These are phyloP conservation scores for Ictalurus furcatus DNA, from an alignment of 2,113 vertebrate species.

Conservation along the genomic window DNA sequence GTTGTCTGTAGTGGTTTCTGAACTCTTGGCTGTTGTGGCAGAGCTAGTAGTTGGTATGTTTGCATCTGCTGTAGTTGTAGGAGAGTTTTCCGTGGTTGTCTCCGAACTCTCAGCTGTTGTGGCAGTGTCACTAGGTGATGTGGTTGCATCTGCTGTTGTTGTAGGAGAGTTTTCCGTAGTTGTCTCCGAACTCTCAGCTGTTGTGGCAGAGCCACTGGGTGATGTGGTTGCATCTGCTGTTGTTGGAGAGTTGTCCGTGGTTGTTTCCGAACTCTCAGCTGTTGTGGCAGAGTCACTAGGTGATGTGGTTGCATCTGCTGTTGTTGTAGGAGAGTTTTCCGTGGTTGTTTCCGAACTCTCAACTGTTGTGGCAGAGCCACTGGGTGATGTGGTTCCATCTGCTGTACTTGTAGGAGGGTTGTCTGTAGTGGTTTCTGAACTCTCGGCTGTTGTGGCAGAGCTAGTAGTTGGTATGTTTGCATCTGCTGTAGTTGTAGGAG, in stretches of 20 bases:
- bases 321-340: no score
- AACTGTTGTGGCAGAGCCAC: no score
- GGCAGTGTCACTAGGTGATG: neutral
- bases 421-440: no score
- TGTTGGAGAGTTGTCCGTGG: neutral
- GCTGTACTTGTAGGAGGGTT: no score
- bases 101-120: neutral
- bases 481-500: neutral
- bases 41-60: neutral
- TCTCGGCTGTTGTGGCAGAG: no score
- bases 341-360: no score
- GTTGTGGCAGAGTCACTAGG: neutral
- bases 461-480: no score
- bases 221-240: neutral
- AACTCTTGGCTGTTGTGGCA: neutral
- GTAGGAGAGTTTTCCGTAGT: neutral
- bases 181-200: no score
- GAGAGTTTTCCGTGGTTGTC: neutral
- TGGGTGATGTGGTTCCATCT: no score
- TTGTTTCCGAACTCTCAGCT: neutral
- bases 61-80: neutral
- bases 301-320: no score
- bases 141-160: neutral
- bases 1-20: neutral
- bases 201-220: neutral